Evolutionary conservation across 2,113 vertebrate genomes (phyloP).

Genomic region (Lanius ludovicianus): DNA sequence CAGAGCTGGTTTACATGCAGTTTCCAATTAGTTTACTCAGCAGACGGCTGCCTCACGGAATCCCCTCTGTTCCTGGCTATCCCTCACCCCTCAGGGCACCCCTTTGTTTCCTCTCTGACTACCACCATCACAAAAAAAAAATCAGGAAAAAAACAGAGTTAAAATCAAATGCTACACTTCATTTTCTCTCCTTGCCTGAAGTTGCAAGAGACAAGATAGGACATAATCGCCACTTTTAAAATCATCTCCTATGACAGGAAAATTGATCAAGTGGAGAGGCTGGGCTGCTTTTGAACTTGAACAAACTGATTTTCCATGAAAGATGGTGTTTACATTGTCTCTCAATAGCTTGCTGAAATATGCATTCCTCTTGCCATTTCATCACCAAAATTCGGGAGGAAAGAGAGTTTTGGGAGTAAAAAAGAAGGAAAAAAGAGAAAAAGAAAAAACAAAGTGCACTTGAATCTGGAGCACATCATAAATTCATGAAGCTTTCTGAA

Average conservation of each 20-base stretch:
- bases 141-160: neutral
- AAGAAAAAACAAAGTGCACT: neutral
- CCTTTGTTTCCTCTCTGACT: neutral
- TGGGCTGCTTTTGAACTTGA: neutral
- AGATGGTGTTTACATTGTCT: conserved; percentile 5
- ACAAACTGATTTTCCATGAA: neutral
- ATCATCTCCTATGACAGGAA: conserved; percentile 47
- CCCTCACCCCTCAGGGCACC: neutral
- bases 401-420: neutral
- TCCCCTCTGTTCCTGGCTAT: neutral
- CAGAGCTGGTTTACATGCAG: neutral
- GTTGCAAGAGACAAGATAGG: neutral
- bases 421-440: neutral
- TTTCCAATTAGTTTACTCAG: neutral
- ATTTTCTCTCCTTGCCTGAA: neutral
- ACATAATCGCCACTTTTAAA: conserved; percentile 29
- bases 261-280: conserved; percentile 28
- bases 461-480: conserved; percentile 26
- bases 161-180: neutral
- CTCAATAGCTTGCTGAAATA: neutral
- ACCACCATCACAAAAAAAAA: neutral
- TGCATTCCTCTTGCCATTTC: neutral
- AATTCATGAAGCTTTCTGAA: conserved; percentile 49
- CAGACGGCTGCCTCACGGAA: neutral
- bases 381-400: neutral